Evolutionary conservation across 2,113 vertebrate genomes (phyloP).

Genomic region (Malurus alboscapulatus): DNA sequence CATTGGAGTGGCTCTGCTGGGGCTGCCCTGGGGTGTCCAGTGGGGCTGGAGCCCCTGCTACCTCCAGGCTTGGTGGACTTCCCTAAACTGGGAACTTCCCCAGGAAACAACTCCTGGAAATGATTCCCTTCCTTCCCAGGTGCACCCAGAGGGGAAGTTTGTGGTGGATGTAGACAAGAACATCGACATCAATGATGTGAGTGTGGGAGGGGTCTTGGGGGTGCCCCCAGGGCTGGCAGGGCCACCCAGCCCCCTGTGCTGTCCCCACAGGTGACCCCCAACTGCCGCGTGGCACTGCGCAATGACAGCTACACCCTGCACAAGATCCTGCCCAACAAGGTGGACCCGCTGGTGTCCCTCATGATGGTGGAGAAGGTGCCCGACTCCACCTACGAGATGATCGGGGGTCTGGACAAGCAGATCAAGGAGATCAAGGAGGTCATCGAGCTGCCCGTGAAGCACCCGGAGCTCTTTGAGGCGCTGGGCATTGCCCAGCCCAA

Average conservation of each 20-base stretch:
- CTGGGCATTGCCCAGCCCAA: slow-evolving; percentile 97
- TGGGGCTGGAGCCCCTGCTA: background rate
- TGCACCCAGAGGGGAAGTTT: slow-evolving; percentile 97
- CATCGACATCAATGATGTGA: slow-evolving; percentile 97
- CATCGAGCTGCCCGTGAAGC: slow-evolving; percentile 95
- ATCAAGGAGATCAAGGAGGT: slow-evolving; percentile 99
- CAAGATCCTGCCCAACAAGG: slow-evolving; percentile 98
- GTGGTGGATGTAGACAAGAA: slow-evolving; percentile 99
- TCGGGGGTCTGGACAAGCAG: slow-evolving; percentile 96
- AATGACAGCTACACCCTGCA: slow-evolving; percentile 98
- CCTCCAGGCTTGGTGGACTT: fast-evolving
- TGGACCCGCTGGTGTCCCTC: slow-evolving; percentile 95
- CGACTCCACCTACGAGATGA: slow-evolving; percentile 98
- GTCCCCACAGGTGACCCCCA: slow-evolving; percentile 87
- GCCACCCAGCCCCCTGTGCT: background rate
- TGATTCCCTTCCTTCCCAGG: slow-evolving; percentile 65
- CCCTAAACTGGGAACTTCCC: fast-evolving
- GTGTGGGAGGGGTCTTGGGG: slow-evolving; percentile 39
- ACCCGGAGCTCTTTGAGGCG: slow-evolving; percentile 96
- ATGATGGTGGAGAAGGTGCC: slow-evolving; percentile 99
- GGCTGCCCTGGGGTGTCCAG: fast-evolving
- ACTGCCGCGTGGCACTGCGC: slow-evolving; percentile 93
- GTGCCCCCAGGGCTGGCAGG: background rate
- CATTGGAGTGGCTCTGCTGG: background rate
- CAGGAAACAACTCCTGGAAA: fast-evolving